These are phyloP conservation scores for Tenthredo notha DNA, from an alignment of 2,888 invertebrate genomes.

Conservation along the genomic window DNA sequence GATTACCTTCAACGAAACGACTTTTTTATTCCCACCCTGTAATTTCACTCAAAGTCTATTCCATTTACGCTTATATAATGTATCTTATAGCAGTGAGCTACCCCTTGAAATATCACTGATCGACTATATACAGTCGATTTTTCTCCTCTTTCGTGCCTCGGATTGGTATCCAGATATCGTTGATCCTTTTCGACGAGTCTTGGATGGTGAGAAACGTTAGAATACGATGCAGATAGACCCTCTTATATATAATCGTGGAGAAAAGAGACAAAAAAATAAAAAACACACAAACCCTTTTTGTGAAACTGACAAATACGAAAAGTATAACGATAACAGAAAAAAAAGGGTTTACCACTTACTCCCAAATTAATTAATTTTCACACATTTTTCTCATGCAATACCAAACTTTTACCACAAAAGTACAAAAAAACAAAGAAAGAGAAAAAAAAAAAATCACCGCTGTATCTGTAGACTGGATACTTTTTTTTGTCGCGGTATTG, in stretches of 20 bases:
- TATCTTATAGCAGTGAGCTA: neutral
- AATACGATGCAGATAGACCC: neutral
- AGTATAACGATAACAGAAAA: neutral
- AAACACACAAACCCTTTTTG: neutral
- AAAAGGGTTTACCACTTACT: neutral
- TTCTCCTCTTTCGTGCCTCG: neutral
- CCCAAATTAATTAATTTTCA: too few relatives aligned
- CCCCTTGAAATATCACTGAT: constrained; percentile 10
- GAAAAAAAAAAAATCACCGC: neutral
- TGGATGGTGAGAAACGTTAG: neutral
- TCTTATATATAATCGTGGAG: neutral
- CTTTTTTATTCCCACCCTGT: neutral
- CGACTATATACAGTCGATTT: neutral
- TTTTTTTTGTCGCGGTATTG: neutral
- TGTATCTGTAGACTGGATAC: neutral
- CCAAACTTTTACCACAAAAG: neutral
- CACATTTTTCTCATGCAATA: too few relatives aligned
- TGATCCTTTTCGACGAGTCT: neutral
- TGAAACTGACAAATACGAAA: neutral
- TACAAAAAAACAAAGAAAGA: neutral
- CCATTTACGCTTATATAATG: neutral
- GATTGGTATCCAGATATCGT: neutral
- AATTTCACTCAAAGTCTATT: neutral
- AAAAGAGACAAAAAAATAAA: neutral
- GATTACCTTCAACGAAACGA: neutral